Percentiles rank a stretch among this genome's conserved stretches.
Conservation (phyloP, 35 echinoderm and acorn worm genomes). For the Eucidaris tribuloides region DNA sequence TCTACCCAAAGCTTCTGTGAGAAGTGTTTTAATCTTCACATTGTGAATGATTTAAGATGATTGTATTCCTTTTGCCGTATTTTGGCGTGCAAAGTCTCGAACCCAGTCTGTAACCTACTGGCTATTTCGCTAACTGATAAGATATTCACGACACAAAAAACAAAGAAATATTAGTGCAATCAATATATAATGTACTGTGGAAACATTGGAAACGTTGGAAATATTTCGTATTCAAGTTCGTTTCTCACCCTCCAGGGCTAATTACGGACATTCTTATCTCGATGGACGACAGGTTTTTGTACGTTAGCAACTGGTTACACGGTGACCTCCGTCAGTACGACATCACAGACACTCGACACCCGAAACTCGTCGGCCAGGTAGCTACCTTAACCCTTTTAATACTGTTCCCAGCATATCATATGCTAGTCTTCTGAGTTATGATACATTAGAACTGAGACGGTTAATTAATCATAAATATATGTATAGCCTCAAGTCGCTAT, state of each 20-base stretch:
- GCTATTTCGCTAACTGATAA: not conserved
- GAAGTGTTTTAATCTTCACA: too few species aligned
- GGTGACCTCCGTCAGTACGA: constrained; percentile 98
- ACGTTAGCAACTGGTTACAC: constrained; percentile 98
- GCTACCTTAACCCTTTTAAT: too few species aligned
- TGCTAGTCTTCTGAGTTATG: not conserved
- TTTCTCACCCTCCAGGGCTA: constrained; percentile 58
- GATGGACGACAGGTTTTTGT: constrained; percentile 88
- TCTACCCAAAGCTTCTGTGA: too few species aligned
- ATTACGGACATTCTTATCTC: constrained; percentile 95
- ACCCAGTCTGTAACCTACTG: not conserved
- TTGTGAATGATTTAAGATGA: too few species aligned
- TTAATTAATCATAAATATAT: not conserved
- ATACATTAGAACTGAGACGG: not conserved
- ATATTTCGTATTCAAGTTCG: not conserved
- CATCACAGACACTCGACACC: constrained; percentile 69
- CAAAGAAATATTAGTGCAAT: not conserved
- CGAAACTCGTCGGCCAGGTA: constrained; percentile 96
- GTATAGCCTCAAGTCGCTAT: not conserved
- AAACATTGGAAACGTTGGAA: not conserved
- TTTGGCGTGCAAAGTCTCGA: too few species aligned
- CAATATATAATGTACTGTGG: not conserved
- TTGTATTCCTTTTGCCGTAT: too few species aligned
- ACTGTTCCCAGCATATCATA: not conserved
- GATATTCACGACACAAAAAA: not conserved